Percentiles rank a stretch among this genome's conserved stretches.
These are phyloP conservation scores for Himalopsyche phryganea DNA, from an alignment of 1,140 invertebrate genomes.

Conservation along the genomic window DNA sequence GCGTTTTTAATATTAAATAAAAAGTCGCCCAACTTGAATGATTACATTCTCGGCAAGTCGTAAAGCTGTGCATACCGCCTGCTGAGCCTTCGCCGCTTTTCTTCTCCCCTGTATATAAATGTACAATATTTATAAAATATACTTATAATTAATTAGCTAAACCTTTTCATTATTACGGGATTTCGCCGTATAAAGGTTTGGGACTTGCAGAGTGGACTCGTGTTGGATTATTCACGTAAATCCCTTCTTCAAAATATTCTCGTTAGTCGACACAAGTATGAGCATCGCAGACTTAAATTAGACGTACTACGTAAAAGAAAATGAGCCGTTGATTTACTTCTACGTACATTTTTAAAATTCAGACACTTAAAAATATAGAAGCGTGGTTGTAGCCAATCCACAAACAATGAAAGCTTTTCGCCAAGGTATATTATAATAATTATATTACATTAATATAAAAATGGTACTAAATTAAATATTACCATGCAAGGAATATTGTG, in stretches of 20 bases:
- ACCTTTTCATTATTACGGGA: conserved; percentile 12
- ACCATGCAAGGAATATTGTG: no score
- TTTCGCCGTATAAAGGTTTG: conserved; percentile 1
- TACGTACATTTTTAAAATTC: no score
- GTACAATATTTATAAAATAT: background rate
- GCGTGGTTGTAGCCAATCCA: no score
- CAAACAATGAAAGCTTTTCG: no score
- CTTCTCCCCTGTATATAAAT: background rate
- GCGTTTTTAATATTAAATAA: conserved; percentile 2
- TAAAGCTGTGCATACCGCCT: background rate
- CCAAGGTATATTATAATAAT: no score
- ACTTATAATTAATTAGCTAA: conserved; percentile 16
- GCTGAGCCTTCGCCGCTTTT: background rate
- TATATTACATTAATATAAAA: no score
- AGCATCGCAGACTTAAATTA: no score
- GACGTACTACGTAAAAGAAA: no score
- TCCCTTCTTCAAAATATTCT: background rate
- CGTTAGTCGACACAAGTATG: no score
- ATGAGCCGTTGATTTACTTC: no score
- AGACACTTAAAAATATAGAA: no score
- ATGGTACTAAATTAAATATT: no score
- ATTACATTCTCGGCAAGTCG: background rate
- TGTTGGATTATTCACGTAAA: background rate
- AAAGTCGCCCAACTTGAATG: background rate
- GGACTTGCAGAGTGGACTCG: background rate